Evolutionary conservation across 2,797 vertebrate species (phyloP).

Genomic region (Lateolabrax maculatus): DNA sequence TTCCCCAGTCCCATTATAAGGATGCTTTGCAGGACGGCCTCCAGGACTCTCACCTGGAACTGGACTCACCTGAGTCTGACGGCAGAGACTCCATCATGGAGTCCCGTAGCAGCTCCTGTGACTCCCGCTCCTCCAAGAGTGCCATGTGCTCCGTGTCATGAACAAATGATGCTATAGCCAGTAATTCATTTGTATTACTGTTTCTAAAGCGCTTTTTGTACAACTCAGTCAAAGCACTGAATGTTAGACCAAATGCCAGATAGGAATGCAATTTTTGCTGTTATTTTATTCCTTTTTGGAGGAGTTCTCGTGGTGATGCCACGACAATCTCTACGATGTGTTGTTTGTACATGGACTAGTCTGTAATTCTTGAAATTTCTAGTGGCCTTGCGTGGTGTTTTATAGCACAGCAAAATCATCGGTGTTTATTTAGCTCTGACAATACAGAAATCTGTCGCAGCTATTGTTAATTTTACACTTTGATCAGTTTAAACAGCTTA

Average conservation of each 20-base stretch:
- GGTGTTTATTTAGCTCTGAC: conserved; percentile 9
- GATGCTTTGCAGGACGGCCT: conserved; percentile 75
- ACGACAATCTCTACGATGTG: neutral
- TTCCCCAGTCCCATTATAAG: conserved; percentile 79
- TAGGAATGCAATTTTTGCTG: conserved; percentile 21
- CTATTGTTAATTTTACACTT: conserved; percentile 24
- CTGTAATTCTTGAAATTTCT: conserved; percentile 25
- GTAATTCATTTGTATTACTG: neutral
- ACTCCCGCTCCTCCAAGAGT: conserved; percentile 81
- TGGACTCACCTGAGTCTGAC: conserved; percentile 71
- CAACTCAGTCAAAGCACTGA: conserved; percentile 10
- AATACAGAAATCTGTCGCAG: conserved; percentile 15
- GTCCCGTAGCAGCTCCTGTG: conserved; percentile 73
- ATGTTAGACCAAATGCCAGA: conserved; percentile 15
- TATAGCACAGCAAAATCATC: conserved; percentile 4
- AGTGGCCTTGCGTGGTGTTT: conserved; percentile 21
- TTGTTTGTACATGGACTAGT: conserved; percentile 30
- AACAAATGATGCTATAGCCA: conserved; percentile 18
- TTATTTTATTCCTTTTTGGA: conserved; percentile 16
- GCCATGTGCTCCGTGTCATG: conserved; percentile 79
- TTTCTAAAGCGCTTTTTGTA: conserved; percentile 18
- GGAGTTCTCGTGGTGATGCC: conserved; percentile 7
- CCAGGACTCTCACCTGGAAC: conserved; percentile 72
- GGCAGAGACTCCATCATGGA: conserved; percentile 76
- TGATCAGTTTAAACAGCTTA: conserved; percentile 25